Evolutionary conservation across 2,113 vertebrate genomes (phyloP).

Genomic region (Tupaia chinensis): DNA sequence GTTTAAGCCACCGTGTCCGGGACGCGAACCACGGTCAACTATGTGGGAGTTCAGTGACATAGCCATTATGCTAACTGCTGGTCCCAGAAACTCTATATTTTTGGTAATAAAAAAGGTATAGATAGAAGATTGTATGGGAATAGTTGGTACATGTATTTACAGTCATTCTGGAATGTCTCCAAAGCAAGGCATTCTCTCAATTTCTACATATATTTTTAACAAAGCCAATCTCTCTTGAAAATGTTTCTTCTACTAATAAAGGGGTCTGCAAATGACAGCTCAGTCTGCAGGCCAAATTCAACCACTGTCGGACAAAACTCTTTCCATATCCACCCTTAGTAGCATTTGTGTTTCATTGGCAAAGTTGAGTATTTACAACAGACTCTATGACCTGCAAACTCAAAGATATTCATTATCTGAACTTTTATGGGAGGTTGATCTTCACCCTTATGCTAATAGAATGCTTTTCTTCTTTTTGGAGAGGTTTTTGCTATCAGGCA

Average conservation of each 20-base stretch:
- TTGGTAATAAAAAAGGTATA: neutral
- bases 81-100: neutral
- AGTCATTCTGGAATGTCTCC: neutral
- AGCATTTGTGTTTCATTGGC: neutral
- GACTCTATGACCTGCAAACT: neutral
- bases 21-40: no score
- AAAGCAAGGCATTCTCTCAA: neutral
- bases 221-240: conserved; percentile 42
- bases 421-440: neutral
- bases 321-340: neutral
- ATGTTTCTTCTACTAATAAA: neutral
- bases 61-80: no score
- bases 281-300: neutral
- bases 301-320: neutral
- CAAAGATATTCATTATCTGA: neutral
- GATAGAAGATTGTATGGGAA: neutral
- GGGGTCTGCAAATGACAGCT: neutral
- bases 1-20: no score
- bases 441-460: neutral
- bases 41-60: no score
- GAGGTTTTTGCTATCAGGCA: no score
- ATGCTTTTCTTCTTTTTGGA: neutral
- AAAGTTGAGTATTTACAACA: neutral
- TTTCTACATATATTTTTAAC: conserved; percentile 12
- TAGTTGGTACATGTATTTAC: neutral